A percentile compares a stretch with the other conserved stretches of the same genome.
These are phyloP conservation scores for Sylvilagus bachmani DNA, from an alignment of 2,113 vertebrate genomes.

Conservation along the genomic window DNA sequence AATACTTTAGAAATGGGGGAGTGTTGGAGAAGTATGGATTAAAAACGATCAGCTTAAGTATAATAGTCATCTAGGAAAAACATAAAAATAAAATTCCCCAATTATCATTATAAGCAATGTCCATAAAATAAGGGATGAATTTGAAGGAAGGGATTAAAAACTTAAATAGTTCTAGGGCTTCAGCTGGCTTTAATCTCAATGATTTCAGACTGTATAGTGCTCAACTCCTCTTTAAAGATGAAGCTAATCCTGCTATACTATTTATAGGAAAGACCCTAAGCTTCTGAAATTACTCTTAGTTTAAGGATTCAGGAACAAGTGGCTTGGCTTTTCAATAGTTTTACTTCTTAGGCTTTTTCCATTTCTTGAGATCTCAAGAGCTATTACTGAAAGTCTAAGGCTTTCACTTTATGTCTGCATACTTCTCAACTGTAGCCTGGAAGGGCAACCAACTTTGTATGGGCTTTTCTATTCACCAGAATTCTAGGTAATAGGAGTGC, in stretches of 20 bases:
- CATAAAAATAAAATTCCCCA: neutral
- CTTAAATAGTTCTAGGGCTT: neutral
- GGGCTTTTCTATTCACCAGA: conserved; percentile 2
- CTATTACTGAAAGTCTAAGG: neutral
- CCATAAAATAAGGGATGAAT: neutral
- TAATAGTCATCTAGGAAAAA: conserved; percentile 48
- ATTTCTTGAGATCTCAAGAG: conserved; percentile 63
- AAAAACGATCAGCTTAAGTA: conserved; percentile 46
- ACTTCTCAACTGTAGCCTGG: conserved; percentile 13
- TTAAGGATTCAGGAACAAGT: conserved; percentile 40
- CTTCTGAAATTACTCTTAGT: conserved; percentile 65
- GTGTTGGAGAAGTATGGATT: neutral
- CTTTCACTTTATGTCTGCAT: conserved; percentile 28
- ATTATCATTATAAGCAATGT: conserved; percentile 26
- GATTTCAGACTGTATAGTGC: conserved; percentile 33
- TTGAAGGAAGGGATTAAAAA: conserved; percentile 29
- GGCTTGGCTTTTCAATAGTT: conserved; percentile 44
- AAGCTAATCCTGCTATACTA: conserved; percentile 36
- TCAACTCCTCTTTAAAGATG: conserved; percentile 49
- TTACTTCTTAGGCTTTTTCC: conserved; percentile 37
- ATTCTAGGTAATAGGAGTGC: neutral
- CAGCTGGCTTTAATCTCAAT: conserved; percentile 39
- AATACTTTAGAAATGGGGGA: neutral
- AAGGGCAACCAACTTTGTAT: neutral
- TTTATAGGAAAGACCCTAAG: conserved; percentile 53